Evolutionary conservation across 2,113 vertebrate genomes (phyloP).

Genomic region (Dipodomys stephensi): DNA sequence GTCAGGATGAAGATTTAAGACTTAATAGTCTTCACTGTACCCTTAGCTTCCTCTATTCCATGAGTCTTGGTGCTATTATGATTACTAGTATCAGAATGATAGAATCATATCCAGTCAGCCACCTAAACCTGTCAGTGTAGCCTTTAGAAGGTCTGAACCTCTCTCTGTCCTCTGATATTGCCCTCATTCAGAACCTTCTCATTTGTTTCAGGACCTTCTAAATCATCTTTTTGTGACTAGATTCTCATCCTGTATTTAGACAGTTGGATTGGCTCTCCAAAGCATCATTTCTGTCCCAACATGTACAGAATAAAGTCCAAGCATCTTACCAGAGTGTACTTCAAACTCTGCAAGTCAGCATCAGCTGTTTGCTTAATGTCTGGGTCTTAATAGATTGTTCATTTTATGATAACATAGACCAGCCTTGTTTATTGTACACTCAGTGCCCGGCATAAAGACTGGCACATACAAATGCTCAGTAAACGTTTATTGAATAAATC

Average conservation of each 20-base stretch:
- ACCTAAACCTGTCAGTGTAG: background rate
- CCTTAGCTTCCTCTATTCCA: background rate
- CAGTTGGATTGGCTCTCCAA: conserved; percentile 17
- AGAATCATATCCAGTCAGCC: background rate
- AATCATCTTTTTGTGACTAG: background rate
- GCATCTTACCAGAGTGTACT: background rate
- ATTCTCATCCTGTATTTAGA: background rate
- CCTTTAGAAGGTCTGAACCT: background rate
- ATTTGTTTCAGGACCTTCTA: background rate
- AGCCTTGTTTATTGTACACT: background rate
- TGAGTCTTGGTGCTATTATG: background rate
- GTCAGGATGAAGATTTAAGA: background rate
- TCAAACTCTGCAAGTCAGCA: background rate
- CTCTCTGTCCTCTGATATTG: background rate
- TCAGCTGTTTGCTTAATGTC: conserved; percentile 2
- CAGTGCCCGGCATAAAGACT: conserved; percentile 11
- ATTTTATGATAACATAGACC: background rate
- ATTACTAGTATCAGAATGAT: background rate
- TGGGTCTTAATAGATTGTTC: conserved; percentile 12
- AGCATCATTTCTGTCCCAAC: background rate
- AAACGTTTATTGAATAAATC: background rate
- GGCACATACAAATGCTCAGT: conserved; percentile 31
- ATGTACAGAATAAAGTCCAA: background rate
- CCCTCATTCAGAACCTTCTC: background rate
- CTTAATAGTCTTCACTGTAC: background rate